phyloP scores from a whole-genome alignment of 2,888 invertebrate species.

The Eurytoma adleriae region DNA sequence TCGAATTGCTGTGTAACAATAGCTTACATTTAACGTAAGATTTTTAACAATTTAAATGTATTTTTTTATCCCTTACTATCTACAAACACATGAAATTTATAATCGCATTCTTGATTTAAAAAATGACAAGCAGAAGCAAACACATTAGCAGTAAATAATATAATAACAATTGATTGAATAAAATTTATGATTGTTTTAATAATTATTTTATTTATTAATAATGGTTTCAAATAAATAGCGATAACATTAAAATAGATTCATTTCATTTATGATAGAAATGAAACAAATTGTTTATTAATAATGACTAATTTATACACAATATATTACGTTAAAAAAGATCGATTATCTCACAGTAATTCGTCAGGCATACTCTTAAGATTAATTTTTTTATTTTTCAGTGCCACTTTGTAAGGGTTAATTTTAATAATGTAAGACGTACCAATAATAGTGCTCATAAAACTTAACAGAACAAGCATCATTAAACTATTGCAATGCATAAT shows the following conservation, averaged over 20 bases:
- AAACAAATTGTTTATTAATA: too few relatives aligned
- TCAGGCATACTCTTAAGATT: slow-evolving; percentile 30
- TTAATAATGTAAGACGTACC: slow-evolving; percentile 43
- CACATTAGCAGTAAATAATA: too few relatives aligned
- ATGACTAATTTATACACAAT: slow-evolving; percentile 18
- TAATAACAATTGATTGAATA: neutral
- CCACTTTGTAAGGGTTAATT: slow-evolving; percentile 41
- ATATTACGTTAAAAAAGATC: slow-evolving; percentile 27
- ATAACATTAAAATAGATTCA: neutral
- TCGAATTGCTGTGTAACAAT: slow-evolving; percentile 46
- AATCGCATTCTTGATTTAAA: too few relatives aligned
- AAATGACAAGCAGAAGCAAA: too few relatives aligned
- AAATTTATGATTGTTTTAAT: neutral
- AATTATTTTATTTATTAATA: neutral
- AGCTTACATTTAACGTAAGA: too few relatives aligned
- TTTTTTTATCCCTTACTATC: too few relatives aligned
- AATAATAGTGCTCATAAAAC: slow-evolving; percentile 61
- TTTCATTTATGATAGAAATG: too few relatives aligned
- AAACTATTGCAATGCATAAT: slow-evolving; percentile 60
- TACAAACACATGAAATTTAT: too few relatives aligned
- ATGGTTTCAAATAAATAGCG: neutral
- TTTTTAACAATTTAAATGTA: too few relatives aligned
- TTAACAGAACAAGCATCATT: slow-evolving; percentile 68
- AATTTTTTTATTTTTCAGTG: slow-evolving; percentile 27
- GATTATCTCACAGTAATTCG: slow-evolving; percentile 47